A percentile compares a stretch with the other conserved stretches of the same genome.
phyloP scores from a whole-genome alignment of 2,888 invertebrate species.

The Ellobium chinense region DNA sequence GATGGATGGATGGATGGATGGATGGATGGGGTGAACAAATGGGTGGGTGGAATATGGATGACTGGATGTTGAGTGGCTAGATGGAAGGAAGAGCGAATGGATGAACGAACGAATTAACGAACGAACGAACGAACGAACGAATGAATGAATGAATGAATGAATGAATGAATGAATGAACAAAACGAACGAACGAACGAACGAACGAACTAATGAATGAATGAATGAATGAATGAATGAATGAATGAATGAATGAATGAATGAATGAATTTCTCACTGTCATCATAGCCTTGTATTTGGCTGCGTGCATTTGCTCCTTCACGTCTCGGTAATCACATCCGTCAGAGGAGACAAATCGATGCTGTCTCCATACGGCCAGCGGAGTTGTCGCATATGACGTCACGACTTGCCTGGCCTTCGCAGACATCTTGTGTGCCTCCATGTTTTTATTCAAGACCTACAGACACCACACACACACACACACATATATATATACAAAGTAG shows the following conservation, averaged over 20 bases:
- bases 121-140: too few relatives aligned
- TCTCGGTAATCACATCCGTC: conserved; percentile 10
- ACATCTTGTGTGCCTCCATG: not conserved
- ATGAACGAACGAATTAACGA: too few relatives aligned
- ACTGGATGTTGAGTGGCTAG: too few relatives aligned
- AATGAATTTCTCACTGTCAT: not conserved
- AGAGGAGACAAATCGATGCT: not conserved
- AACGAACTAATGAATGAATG: not conserved
- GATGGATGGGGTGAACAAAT: too few relatives aligned
- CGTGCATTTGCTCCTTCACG: not conserved
- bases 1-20: too few relatives aligned
- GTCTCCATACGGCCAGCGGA: not conserved
- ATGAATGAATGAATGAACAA: not conserved
- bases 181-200: not conserved
- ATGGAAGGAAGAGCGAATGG: too few relatives aligned
- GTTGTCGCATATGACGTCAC: not conserved
- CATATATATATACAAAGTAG: too few relatives aligned
- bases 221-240: not conserved
- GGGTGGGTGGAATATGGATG: too few relatives aligned
- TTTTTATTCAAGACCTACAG: not conserved
- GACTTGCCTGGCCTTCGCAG: not conserved
- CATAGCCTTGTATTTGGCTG: conserved; percentile 19
- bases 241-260: not conserved
- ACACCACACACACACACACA: too few relatives aligned
- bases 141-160: not conserved